A percentile compares a stretch with the other conserved stretches of the same genome.
Conservation (phyloP, 1,140 invertebrate genomes). For the Galleria mellonella region DNA sequence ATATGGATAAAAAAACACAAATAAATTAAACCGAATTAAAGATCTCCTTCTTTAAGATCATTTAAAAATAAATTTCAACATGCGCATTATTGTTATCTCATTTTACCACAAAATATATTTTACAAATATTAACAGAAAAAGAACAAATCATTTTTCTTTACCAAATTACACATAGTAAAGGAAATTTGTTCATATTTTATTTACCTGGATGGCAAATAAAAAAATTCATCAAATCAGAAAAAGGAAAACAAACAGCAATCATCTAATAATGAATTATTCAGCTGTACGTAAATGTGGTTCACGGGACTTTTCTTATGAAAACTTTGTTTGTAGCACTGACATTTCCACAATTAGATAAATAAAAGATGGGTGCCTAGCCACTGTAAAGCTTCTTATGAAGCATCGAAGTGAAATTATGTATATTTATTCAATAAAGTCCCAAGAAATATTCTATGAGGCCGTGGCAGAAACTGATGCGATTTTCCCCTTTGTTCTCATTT, state of each 20-base stretch:
- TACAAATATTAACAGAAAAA: too few relatives aligned
- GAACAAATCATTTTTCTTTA: too few relatives aligned
- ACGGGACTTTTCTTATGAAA: background rate
- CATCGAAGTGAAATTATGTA: slow-evolving; percentile 57
- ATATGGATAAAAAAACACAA: too few relatives aligned
- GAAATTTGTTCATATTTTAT: background rate
- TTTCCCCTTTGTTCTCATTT: slow-evolving; percentile 49
- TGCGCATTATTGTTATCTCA: too few relatives aligned
- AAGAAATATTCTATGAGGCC: slow-evolving; percentile 45
- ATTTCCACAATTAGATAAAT: slow-evolving; percentile 10
- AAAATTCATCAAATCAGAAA: background rate
- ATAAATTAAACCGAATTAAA: too few relatives aligned
- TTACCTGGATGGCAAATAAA: slow-evolving; percentile 5
- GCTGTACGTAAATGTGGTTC: background rate
- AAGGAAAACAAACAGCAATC: slow-evolving; percentile 3
- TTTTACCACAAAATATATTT: too few relatives aligned
- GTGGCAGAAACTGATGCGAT: slow-evolving; percentile 44
- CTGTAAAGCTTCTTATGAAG: slow-evolving; percentile 39
- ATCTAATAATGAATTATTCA: slow-evolving; percentile 1
- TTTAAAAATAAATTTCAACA: too few relatives aligned
- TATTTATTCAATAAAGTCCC: slow-evolving; percentile 64
- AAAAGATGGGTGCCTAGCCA: slow-evolving; percentile 5
- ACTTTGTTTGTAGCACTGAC: background rate
- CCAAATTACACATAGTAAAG: background rate
- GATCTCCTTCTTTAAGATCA: too few relatives aligned